Evolutionary conservation across 2,113 vertebrate species (phyloP).

Genomic region (Gavia stellata): DNA sequence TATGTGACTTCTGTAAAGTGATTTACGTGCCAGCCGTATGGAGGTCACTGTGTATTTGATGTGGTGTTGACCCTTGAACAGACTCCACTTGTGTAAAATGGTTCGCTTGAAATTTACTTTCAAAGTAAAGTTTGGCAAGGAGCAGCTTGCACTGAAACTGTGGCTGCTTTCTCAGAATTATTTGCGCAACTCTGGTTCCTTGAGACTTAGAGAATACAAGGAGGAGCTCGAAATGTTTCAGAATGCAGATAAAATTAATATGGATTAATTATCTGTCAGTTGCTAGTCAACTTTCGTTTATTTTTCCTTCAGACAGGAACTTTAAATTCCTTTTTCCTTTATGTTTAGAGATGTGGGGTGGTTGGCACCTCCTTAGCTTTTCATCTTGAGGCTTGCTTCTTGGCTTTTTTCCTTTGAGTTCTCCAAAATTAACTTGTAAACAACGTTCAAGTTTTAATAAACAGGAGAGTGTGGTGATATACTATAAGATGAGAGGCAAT

Average conservation of each 20-base stretch:
- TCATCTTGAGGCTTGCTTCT: background rate
- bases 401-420: background rate
- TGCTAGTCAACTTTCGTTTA: background rate
- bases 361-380: background rate
- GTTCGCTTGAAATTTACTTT: background rate
- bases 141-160: background rate
- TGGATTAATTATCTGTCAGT: background rate
- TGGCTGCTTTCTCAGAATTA: background rate
- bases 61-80: background rate
- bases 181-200: background rate
- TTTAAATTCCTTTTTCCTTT: background rate
- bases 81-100: background rate
- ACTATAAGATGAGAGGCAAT: background rate
- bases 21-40: background rate
- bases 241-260: background rate
- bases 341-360: background rate
- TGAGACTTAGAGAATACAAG: accelerated
- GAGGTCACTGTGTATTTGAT: background rate
- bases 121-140: background rate
- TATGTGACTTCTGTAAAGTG: background rate
- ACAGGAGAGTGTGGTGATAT: background rate
- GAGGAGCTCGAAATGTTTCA: background rate
- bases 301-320: background rate
- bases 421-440: background rate
- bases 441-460: background rate